phyloP scores from a whole-genome alignment of 1,140 invertebrate genomes.

The Aricia agestis region DNA sequence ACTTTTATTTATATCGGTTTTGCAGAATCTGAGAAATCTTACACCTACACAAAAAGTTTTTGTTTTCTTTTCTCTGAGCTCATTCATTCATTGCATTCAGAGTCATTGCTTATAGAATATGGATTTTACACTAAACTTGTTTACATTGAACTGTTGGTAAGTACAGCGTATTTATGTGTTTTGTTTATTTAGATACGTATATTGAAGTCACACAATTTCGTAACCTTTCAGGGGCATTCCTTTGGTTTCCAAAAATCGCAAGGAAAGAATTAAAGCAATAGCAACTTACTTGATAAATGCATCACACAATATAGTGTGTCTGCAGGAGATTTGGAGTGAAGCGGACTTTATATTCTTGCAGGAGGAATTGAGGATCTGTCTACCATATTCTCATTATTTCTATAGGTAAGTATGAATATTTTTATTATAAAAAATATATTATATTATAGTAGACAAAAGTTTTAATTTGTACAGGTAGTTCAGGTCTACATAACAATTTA shows the following conservation, averaged over 20 bases:
- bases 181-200: background rate
- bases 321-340: slow-evolving; percentile 95
- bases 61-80: background rate
- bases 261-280: slow-evolving; percentile 87
- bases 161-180: slow-evolving; percentile 17
- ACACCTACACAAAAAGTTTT: too few species aligned
- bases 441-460: background rate
- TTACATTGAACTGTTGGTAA: slow-evolving; percentile 69
- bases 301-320: slow-evolving; percentile 90
- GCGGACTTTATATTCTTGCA: slow-evolving; percentile 85
- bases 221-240: slow-evolving; percentile 85
- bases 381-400: slow-evolving; percentile 95
- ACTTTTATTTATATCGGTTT: too few species aligned
- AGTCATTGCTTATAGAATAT: slow-evolving; percentile 2
- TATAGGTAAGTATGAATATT: slow-evolving; percentile 86
- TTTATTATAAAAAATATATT: slow-evolving; percentile 7
- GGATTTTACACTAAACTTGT: slow-evolving; percentile 52
- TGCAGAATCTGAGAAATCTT: too few species aligned
- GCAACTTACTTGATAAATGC: slow-evolving; percentile 82
- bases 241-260: slow-evolving; percentile 85
- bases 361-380: slow-evolving; percentile 76
- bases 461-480: background rate
- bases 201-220: background rate
- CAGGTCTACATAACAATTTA: too few species aligned
- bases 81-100: too few species aligned